Percentiles rank a stretch among this genome's conserved stretches.
Conservation (phyloP, 2,797 vertebrate genomes). For the Gymnothorax javanicus region DNA sequence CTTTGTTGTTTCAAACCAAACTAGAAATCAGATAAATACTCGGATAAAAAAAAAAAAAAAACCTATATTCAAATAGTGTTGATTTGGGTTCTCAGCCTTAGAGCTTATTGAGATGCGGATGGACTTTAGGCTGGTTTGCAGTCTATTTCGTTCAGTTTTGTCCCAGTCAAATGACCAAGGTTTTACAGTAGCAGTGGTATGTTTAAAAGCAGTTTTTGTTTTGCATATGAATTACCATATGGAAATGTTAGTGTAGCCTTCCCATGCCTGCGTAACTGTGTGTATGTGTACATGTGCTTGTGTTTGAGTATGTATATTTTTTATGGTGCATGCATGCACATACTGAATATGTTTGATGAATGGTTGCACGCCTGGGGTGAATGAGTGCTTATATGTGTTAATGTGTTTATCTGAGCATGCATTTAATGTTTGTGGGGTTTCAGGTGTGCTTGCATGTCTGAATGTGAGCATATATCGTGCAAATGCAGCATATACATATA, state of each 20-base stretch:
- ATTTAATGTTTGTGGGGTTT: constrained; percentile 17
- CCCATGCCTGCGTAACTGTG: neutral
- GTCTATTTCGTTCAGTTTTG: constrained; percentile 8
- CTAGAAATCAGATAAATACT: neutral
- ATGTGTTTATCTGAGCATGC: neutral
- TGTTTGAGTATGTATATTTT: neutral
- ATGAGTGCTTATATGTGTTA: constrained; percentile 6
- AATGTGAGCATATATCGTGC: constrained; percentile 30
- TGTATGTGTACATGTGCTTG: neutral
- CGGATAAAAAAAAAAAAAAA: constrained; percentile 29
- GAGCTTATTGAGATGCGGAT: constrained; percentile 12
- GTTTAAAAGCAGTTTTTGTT: neutral
- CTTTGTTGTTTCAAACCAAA: neutral
- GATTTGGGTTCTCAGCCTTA: constrained; percentile 16
- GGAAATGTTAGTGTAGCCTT: neutral
- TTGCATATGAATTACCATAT: neutral
- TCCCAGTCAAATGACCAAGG: neutral
- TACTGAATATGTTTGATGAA: neutral
- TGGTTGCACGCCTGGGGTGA: constrained; percentile 1
- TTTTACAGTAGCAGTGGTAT: neutral
- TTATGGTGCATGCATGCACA: neutral
- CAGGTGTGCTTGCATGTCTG: constrained; percentile 33
- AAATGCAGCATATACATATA: constrained; percentile 3
- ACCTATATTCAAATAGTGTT: constrained; percentile 32
- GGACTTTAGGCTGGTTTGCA: neutral